Percentiles rank a stretch among this genome's conserved stretches.
Evolutionary conservation across 2,888 invertebrate species (phyloP).

Genomic region (Julus scandinavius): DNA sequence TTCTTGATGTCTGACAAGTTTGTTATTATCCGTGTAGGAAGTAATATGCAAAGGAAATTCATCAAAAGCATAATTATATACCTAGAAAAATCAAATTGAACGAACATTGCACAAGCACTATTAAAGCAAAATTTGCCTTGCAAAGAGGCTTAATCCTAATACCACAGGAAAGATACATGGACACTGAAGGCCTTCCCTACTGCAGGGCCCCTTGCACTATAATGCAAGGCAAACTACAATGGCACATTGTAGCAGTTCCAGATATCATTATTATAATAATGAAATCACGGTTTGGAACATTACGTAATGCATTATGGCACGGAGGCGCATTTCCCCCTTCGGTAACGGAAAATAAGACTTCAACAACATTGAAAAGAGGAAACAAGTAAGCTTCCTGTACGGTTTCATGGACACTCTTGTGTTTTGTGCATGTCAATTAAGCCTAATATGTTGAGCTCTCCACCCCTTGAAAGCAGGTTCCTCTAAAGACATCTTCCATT

Average conservation of each 20-base stretch:
- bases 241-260: slow-evolving; percentile 35
- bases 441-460: slow-evolving; percentile 49
- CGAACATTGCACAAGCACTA: background rate
- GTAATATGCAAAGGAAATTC: background rate
- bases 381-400: slow-evolving; percentile 48
- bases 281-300: slow-evolving; percentile 51
- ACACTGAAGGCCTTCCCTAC: background rate
- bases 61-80: background rate
- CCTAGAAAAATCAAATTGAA: background rate
- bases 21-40: too few species aligned
- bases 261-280: slow-evolving; percentile 48
- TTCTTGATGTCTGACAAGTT: too few species aligned
- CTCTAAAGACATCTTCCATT: slow-evolving; percentile 49
- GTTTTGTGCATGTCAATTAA: slow-evolving; percentile 40
- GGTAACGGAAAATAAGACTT: slow-evolving; percentile 44
- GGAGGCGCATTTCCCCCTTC: slow-evolving; percentile 47
- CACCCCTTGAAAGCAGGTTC: slow-evolving; percentile 38
- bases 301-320: slow-evolving; percentile 48
- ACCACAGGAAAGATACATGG: background rate
- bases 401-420: slow-evolving; percentile 47
- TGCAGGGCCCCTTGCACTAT: background rate
- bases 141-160: background rate
- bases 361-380: slow-evolving; percentile 8
- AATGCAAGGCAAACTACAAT: background rate
- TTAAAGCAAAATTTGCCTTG: background rate